Base-by-base conservation (phyloP, 2,888 invertebrate genomes). In the Caenorhabditis sp. region DNA sequence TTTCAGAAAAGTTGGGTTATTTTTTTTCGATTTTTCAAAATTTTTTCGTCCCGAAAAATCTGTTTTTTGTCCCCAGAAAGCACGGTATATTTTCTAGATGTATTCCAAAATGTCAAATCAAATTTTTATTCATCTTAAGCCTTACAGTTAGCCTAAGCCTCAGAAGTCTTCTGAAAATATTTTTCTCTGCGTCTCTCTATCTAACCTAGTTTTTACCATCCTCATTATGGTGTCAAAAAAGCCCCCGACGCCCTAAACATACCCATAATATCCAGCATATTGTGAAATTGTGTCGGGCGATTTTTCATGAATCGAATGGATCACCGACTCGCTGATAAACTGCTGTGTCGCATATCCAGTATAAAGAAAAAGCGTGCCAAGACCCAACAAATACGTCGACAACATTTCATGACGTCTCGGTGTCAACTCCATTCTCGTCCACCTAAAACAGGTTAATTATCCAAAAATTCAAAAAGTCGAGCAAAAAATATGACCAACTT, bases 211-310 rank as follows among this genome's bases (percentile, higher is more conserved):
- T n/a, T n/a, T n/a, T n/a, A n/a, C n/a, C n/a, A n/a, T n/a, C n/a
- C n/a, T n/a, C n/a, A n/a, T n/a, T n/a, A n/a, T n/a, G n/a, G n/a
- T n/a, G n/a, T n/a, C n/a, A n/a, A n/a, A n/a, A n/a, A n/a, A n/a
- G n/a, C n/a, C n/a, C n/a, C n/a, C n/a, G n/a, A n/a, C n/a, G n/a
- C 23, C 27, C 55, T 14, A 19, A 43, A 58, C 70, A 49, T 21
- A 78, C 78, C 78, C 78, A 66, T 78, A 76, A 60, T 78, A 78
- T 23, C 78, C 78, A 26, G 78, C 78, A 57, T 73, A 78, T 0
- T 60, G 71, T 1, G 76, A 76, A 26, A 78, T 78, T 36, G 62
- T 62, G 50, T 75, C 75, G 8, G 78, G 75, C 17, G 67, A 59
- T 58, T 70, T 76, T 26, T 68, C 58, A 36, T 78, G 78, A 27